Evolutionary conservation across 2,797 vertebrate genomes (phyloP).

Genomic region (Caiman crocodilus): DNA sequence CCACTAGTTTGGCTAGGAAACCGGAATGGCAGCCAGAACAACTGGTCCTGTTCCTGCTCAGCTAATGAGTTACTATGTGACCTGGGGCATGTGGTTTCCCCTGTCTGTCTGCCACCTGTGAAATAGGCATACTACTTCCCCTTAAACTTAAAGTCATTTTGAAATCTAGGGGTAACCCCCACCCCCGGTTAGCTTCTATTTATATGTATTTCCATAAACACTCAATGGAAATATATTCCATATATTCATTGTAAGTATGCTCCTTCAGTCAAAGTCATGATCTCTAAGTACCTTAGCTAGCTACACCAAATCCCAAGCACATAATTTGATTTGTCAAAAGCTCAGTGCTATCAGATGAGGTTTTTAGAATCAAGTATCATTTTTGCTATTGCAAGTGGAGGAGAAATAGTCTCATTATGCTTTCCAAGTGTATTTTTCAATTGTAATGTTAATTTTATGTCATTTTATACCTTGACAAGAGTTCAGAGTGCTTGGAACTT

Average conservation of each 20-base stretch:
- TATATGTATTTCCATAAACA: background rate
- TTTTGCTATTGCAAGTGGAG: background rate
- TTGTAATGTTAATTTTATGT: background rate
- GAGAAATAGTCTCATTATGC: background rate
- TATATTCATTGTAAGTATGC: background rate
- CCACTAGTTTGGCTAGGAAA: background rate
- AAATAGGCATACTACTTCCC: background rate
- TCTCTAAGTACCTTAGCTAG: background rate
- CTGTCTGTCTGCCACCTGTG: accelerated
- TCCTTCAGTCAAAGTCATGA: background rate
- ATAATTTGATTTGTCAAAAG: constrained; percentile 8
- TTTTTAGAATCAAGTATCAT: constrained; percentile 29
- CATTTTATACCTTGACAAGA: background rate
- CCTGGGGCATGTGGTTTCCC: background rate
- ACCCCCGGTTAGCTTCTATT: background rate
- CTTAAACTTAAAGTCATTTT: background rate
- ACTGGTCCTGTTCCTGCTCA: background rate
- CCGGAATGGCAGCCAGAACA: background rate
- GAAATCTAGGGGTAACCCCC: background rate
- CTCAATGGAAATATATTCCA: background rate
- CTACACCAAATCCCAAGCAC: background rate
- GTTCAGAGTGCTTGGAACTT: background rate
- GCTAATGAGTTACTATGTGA: background rate
- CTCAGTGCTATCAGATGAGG: background rate
- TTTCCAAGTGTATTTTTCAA: background rate